Base-by-base conservation (phyloP, 2,888 invertebrate species). In the Xanthorhoe designata region DNA sequence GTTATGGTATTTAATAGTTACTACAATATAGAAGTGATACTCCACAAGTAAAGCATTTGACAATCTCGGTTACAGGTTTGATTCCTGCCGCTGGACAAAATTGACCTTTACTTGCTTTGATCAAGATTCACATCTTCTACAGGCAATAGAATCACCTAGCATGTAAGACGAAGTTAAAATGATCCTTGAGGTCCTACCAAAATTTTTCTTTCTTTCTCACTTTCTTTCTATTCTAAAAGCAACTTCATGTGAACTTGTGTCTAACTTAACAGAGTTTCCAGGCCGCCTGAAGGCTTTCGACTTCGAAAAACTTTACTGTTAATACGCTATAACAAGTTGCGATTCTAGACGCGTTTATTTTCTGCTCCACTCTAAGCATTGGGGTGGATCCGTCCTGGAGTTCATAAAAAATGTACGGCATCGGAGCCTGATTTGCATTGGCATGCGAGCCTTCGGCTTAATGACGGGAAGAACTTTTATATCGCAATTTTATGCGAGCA, bases 381-480 rank as follows among this genome's bases (percentile, higher is more conserved):
- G 45, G 55, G 49, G 50, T 32, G 42, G 49, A 42, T 55, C 60
- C 18, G 38, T 47, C 32, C 56, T 15, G 32, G 19, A 49, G 45
- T 42, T 66, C 53, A 60, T 65, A 55, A 66, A 68, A 64, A 68
- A 69, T 64, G 54, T 64, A 64, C 53, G 62, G 38, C 49, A 50
- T 49, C 54, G 18, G 45, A 45, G 50, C 47, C 49, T 51, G 69
- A 64, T 69, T 69, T 71, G 68, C 63, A 71, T 71, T 61, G 67
- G 55, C 59, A 68, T 66, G 61, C 57, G 59, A 60, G 53, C 54
- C 64, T 17, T 63, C 47, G 32, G 24, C 24, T 57, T 70, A 70
- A 70, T 68, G 67, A 63, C 45, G 54, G 47, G 52, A 53, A 47
- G n/a, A n/a, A 45, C 35, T 59, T 60, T 57, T 65, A 49, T 58